These are phyloP conservation scores for Anolis carolinensis DNA, from an alignment of 2,113 vertebrate genomes.

Conservation along the genomic window DNA sequence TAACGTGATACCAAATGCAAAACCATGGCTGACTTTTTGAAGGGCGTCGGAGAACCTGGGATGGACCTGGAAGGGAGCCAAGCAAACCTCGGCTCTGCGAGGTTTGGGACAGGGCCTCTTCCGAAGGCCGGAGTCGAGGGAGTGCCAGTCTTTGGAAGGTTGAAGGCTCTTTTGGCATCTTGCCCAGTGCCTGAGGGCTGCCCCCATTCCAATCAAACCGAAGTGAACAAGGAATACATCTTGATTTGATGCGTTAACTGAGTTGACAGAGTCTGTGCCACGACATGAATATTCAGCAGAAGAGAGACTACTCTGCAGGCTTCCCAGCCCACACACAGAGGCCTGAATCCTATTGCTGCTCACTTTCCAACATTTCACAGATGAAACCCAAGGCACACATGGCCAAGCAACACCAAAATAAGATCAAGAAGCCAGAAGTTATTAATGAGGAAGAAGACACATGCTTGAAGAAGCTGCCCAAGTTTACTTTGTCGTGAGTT, in stretches of 20 bases:
- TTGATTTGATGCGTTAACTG: slow-evolving; percentile 35
- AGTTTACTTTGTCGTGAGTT: no score
- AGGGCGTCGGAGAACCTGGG: slow-evolving; percentile 54
- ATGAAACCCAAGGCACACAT: no score
- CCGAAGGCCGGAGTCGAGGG: neutral
- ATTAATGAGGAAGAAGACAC: no score
- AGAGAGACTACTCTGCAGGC: neutral
- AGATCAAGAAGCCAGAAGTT: no score
- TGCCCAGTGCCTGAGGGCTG: slow-evolving; percentile 46
- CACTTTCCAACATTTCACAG: no score
- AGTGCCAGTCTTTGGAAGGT: slow-evolving; percentile 54
- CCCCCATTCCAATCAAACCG: slow-evolving; percentile 31
- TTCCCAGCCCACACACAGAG: neutral
- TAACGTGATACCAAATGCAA: slow-evolving; percentile 56
- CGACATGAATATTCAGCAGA: neutral
- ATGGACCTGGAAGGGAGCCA: slow-evolving; percentile 59
- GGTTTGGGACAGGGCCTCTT: slow-evolving; percentile 48
- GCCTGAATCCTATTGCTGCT: no score
- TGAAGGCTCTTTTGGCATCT: slow-evolving; percentile 52
- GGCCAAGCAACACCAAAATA: no score
- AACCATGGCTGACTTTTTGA: slow-evolving; percentile 53
- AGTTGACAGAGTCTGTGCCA: neutral
- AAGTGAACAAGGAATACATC: slow-evolving; percentile 47
- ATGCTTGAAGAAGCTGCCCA: no score
- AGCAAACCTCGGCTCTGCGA: slow-evolving; percentile 1